phyloP scores from a whole-genome alignment of 2,113 vertebrate species.

The Lipotes vexillifer region DNA sequence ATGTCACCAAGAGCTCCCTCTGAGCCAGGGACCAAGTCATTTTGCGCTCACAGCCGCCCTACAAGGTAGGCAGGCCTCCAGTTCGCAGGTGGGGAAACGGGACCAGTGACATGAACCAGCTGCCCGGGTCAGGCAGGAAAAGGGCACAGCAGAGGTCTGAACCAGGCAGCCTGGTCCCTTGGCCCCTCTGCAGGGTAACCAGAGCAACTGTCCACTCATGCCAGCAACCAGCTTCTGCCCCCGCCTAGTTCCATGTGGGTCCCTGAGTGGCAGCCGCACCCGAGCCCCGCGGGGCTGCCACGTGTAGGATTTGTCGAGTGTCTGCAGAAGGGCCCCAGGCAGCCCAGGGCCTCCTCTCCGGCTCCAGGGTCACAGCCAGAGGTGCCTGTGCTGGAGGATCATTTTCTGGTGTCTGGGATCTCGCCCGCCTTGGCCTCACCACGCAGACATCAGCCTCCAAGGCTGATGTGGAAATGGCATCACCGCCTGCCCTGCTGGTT shows the following conservation, averaged over 20 bases:
- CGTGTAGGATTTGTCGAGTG: fast-evolving
- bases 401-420: background rate
- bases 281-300: fast-evolving
- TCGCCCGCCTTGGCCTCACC: fast-evolving
- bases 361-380: background rate
- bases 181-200: fast-evolving
- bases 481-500: fast-evolving
- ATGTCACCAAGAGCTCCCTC: fast-evolving
- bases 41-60: fast-evolving
- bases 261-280: background rate
- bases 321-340: background rate
- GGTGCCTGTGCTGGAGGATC: no score
- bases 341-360: background rate
- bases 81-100: background rate
- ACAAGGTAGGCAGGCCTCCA: fast-evolving
- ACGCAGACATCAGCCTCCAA: background rate
- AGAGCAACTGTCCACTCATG: fast-evolving
- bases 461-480: background rate
- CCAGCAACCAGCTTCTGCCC: fast-evolving
- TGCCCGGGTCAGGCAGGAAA: background rate
- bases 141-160: background rate
- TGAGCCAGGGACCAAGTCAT: fast-evolving
- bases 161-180: background rate
- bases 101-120: background rate
- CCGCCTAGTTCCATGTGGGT: fast-evolving